Evolutionary conservation across 1,140 invertebrate genomes (phyloP), one percentile per base, ranked within the genome.

Genomic region (Wiebesia pumilae): DNA sequence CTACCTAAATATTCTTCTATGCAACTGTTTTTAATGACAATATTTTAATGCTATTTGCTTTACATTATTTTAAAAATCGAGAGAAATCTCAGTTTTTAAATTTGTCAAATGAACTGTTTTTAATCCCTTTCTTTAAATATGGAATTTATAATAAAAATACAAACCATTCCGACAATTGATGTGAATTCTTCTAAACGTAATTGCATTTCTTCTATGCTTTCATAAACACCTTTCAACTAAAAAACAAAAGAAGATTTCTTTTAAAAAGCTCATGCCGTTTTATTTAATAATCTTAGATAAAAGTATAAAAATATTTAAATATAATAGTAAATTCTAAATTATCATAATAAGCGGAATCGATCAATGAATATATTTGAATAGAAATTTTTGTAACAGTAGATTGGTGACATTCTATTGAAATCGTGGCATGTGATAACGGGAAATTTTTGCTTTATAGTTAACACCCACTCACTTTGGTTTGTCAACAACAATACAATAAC

Each of bases 131-230:
- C n/a, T n/a, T n/a, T n/a, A n/a, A n/a, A n/a, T n/a, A n/a, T n/a
- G n/a, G n/a, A n/a, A n/a, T n/a, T n/a, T n/a, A n/a, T n/a, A n/a
- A 54, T 27, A 62, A 62, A 62, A 77, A 40, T 71, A 82, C 81
- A 83, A 88, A 91, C 90, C 90, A 90, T 91, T 88, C 88, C 87
- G 85, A 89, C 87, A 3, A 91, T 87, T 12, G 90, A 90, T 62
- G 87, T 88, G 84, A 90, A 91, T 88, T 91, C 90, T 85, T 91
- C 90, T 24, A 91, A 85, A 4, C 89, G 86, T 38, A 89, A 89
- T 82, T 91, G 90, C 90, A 91, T 91, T 88, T 91, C 90, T 54
- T 91, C 90, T 77, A 90, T 84, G 30, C 87, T 82, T 73, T 91
- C 89, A 30, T 90, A 86, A 62, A 91, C 81, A 81, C 58, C 43